These are phyloP conservation scores for Agapornis roseicollis DNA, from an alignment of 2,113 vertebrate species.

Conservation along the genomic window DNA sequence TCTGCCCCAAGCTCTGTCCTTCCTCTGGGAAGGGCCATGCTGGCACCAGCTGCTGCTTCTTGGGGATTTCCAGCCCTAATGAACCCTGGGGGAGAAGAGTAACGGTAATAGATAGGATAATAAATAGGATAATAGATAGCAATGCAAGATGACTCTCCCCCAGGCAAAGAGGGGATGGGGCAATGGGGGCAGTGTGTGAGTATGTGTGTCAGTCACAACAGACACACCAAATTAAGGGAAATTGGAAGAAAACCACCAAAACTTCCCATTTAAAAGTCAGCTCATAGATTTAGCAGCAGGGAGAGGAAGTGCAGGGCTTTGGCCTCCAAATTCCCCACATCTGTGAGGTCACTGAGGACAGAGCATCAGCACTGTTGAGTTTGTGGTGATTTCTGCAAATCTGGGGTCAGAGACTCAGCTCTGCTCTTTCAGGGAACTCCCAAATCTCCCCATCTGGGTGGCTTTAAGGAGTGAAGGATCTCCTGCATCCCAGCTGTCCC, in stretches of 20 bases:
- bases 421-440: not conserved
- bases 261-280: not conserved
- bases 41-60: not conserved
- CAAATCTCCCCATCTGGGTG: fast-evolving
- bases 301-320: fast-evolving
- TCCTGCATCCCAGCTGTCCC: not conserved
- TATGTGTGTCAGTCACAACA: not conserved
- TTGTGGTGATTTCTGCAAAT: not conserved
- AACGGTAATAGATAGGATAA: not conserved
- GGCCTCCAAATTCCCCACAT: fast-evolving
- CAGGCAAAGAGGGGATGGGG: too few species aligned
- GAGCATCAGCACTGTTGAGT: fast-evolving
- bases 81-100: fast-evolving
- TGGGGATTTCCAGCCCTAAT: not conserved
- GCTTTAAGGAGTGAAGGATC: fast-evolving
- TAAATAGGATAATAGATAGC: not conserved
- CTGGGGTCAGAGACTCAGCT: not conserved
- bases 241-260: not conserved
- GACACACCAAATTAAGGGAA: not conserved
- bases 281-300: fast-evolving
- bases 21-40: not conserved
- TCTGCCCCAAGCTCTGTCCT: fast-evolving
- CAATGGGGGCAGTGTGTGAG: not conserved
- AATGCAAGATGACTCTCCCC: not conserved
- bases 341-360: fast-evolving